These are phyloP conservation scores for Istiophorus platypterus DNA, from an alignment of 2,113 vertebrate species.

Conservation along the genomic window DNA sequence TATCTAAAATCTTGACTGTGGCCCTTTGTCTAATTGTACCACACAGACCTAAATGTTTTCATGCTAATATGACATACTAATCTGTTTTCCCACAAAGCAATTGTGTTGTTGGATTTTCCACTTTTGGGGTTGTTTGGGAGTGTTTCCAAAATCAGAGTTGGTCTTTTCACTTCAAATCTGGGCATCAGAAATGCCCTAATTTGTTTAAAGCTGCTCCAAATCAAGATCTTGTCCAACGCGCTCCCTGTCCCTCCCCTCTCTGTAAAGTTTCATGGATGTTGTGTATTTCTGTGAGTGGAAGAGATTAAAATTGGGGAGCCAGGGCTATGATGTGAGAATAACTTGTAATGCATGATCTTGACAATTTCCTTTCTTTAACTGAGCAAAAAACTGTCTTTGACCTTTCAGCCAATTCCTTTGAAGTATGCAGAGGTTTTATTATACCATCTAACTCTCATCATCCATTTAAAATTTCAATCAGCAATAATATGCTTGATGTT, in stretches of 20 bases:
- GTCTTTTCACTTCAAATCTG: constrained; percentile 53
- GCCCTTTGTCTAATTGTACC: constrained; percentile 12
- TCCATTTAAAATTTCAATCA: constrained; percentile 25
- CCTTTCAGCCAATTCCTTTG: constrained; percentile 31
- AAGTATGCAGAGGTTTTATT: constrained; percentile 8
- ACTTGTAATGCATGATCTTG: constrained; percentile 27
- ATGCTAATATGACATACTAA: constrained; percentile 7
- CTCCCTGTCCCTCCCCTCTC: neutral
- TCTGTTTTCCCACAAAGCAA: constrained; percentile 25
- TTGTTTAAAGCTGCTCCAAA: constrained; percentile 61
- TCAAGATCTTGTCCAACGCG: constrained; percentile 52
- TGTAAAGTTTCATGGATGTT: neutral
- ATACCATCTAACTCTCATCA: constrained; percentile 17
- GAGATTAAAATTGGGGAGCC: constrained; percentile 5
- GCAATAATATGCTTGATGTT: constrained; percentile 30
- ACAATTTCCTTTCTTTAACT: constrained; percentile 9
- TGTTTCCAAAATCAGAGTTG: constrained; percentile 40
- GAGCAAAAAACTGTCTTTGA: constrained; percentile 26
- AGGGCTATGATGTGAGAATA: neutral
- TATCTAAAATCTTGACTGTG: neutral
- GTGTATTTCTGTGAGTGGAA: constrained; percentile 6
- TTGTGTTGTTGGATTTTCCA: constrained; percentile 2
- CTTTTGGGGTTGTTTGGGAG: constrained; percentile 45
- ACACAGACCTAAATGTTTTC: constrained; percentile 35
- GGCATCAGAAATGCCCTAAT: constrained; percentile 45